A percentile compares a stretch with the other conserved stretches of the same genome.
Evolutionary conservation across 2,113 vertebrate species (phyloP).

Genomic region (Grammomys dolichurus): DNA sequence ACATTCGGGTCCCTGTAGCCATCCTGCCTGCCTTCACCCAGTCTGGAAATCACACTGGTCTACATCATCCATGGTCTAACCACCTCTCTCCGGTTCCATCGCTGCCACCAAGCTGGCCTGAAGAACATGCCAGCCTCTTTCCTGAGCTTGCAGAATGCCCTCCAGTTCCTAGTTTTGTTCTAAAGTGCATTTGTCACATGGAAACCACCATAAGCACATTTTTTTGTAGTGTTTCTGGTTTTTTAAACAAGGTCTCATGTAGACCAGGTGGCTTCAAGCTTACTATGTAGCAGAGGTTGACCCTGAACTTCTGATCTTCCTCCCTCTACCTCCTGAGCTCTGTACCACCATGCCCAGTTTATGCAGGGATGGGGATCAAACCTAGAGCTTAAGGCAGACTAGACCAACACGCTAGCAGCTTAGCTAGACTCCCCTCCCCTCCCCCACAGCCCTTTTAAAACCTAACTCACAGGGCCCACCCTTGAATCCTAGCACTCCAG

Average conservation of each 20-base stretch:
- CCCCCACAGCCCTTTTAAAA: not conserved
- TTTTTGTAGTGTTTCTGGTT: not conserved
- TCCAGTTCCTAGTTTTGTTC: not conserved
- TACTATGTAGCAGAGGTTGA: not conserved
- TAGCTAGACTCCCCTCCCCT: not conserved
- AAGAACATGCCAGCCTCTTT: not conserved
- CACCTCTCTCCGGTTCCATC: not conserved
- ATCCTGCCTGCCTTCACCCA: not conserved
- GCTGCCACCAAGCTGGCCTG: not conserved
- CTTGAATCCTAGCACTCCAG: too few species aligned
- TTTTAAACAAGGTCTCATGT: not conserved
- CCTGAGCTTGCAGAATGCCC: not conserved
- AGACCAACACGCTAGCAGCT: not conserved
- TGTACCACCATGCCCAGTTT: not conserved
- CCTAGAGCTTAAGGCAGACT: not conserved
- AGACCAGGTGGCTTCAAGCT: not conserved
- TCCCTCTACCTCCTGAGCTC: not conserved
- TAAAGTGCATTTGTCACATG: not conserved
- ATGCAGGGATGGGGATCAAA: too few species aligned
- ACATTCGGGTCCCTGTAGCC: not conserved
- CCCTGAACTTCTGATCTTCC: not conserved
- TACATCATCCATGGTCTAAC: not conserved
- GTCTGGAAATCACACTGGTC: not conserved
- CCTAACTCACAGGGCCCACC: not conserved
- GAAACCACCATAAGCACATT: not conserved